Conservation (phyloP, 2,113 vertebrate species). For the Microcebus griseorufus region DNA sequence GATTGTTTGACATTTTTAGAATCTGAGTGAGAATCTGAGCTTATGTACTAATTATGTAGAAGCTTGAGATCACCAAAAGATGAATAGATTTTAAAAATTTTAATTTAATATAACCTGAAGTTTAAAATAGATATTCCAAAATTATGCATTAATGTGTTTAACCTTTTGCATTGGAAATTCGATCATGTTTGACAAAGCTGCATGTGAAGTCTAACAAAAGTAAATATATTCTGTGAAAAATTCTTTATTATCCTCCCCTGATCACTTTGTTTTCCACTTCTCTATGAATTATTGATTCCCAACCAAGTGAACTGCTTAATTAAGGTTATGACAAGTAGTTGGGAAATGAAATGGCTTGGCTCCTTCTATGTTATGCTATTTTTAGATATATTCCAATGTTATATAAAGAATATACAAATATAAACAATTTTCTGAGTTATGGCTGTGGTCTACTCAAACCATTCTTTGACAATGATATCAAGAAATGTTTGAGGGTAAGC, state of each 20-base stretch:
- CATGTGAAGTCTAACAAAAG: neutral
- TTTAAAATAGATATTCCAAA: neutral
- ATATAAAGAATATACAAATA: neutral
- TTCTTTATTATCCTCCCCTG: neutral
- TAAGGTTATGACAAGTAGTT: slow-evolving; percentile 31
- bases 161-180: neutral
- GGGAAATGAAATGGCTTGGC: slow-evolving; percentile 6
- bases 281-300: neutral
- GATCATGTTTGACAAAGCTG: neutral
- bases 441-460: neutral
- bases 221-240: neutral
- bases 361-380: neutral
- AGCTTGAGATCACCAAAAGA: neutral
- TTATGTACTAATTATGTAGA: neutral
- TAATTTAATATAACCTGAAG: neutral
- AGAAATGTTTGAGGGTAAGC: neutral
- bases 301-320: slow-evolving; percentile 34
- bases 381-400: neutral
- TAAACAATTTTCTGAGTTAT: slow-evolving; percentile 16
- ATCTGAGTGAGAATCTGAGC: neutral
- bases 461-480: neutral
- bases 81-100: neutral
- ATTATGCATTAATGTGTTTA: neutral
- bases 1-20: neutral
- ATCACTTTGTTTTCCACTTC: neutral